Conservation (phyloP, 1,140 invertebrate genomes). For the Solenopsis invicta region DNA sequence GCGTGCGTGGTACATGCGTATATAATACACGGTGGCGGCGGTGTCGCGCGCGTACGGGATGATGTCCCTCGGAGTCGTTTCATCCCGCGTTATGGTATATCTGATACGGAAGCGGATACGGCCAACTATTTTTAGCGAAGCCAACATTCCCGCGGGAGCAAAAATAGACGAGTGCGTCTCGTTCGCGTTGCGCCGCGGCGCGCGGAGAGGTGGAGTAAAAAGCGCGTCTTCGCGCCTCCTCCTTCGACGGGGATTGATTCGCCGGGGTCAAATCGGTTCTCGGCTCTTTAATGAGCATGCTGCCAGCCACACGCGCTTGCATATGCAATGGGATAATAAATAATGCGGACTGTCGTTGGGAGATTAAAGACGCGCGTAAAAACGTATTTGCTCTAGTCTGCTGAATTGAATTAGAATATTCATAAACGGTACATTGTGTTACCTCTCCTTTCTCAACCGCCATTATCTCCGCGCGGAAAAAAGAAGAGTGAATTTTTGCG, state of each 20-base stretch:
- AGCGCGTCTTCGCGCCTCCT: neutral
- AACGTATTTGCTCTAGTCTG: conserved; percentile 8
- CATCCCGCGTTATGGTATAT: neutral
- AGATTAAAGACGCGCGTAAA: conserved; percentile 1
- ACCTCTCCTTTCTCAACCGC: neutral
- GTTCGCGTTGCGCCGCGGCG: neutral
- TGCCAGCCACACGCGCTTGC: neutral
- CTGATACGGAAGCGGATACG: conserved; percentile 28
- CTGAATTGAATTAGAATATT: conserved; percentile 22
- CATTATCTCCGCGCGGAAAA: neutral
- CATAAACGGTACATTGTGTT: neutral
- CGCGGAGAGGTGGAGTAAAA: neutral
- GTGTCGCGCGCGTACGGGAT: neutral
- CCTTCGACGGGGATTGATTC: conserved; percentile 9
- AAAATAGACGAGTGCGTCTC: neutral
- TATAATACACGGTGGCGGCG: neutral
- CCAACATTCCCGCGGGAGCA: neutral
- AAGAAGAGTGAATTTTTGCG: neutral
- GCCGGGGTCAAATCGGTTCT: neutral
- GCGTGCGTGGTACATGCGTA: neutral
- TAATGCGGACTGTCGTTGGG: neutral
- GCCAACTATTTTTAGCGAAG: conserved; percentile 21
- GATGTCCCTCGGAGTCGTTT: conserved; percentile 20
- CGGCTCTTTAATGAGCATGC: conserved; percentile 9
- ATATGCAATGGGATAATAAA: neutral